phyloP scores from a whole-genome alignment of 1,140 invertebrate species.

The Goniozus legneri region DNA sequence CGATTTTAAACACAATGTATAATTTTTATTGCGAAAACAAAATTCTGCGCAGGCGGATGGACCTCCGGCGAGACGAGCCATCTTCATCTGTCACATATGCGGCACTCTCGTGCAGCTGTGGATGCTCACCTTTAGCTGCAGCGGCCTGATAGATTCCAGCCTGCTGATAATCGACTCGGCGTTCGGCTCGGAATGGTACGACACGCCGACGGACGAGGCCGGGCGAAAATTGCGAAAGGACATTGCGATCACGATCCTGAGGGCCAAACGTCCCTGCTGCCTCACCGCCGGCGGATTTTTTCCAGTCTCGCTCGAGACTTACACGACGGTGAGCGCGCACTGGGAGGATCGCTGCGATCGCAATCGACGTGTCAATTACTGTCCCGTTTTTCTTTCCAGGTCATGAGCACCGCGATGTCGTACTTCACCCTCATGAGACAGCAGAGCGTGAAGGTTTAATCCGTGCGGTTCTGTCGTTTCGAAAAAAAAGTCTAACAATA shows the following conservation, averaged over 20 bases:
- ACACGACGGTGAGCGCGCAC: constrained; percentile 12
- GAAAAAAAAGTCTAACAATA: no score
- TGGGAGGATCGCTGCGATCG: no score
- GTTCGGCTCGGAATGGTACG: constrained; percentile 19
- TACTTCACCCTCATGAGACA: constrained; percentile 15
- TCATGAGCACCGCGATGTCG: constrained; percentile 12
- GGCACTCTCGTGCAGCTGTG: constrained; percentile 16
- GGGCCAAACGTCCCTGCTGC: constrained; percentile 9
- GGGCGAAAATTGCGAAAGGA: constrained; percentile 1
- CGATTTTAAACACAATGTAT: no score
- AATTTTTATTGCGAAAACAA: background rate
- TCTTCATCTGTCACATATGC: constrained; percentile 13
- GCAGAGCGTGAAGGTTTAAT: constrained; percentile 1
- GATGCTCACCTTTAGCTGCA: constrained; percentile 22
- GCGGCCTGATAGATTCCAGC: constrained; percentile 20
- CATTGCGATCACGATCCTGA: constrained; percentile 12
- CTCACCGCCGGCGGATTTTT: constrained; percentile 20
- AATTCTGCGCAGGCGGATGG: constrained; percentile 3
- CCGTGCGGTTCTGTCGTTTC: no score
- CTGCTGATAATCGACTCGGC: constrained; percentile 10
- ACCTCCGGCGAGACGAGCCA: constrained; percentile 8
- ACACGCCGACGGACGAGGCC: background rate
- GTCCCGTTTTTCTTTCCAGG: constrained; percentile 6
- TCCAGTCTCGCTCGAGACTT: constrained; percentile 16
- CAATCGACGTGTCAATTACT: background rate